Evolutionary conservation across 64 coral and sea anemone species (phyloP).

Genomic region (Pocillopora damicornis): DNA sequence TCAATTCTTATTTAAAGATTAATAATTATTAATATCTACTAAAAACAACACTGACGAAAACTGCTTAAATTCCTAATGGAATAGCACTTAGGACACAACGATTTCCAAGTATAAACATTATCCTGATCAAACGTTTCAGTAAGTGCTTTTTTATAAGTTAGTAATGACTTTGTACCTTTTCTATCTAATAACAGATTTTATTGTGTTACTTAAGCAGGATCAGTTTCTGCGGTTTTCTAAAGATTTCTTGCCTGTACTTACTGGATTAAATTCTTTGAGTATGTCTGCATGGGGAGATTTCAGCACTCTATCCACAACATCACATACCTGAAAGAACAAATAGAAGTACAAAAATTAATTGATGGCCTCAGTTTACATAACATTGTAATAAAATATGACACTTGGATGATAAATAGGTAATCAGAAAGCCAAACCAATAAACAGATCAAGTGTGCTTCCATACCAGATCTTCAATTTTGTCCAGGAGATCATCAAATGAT

Average conservation of each 20-base stretch:
- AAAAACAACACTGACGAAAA: no score
- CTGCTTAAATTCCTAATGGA: no score
- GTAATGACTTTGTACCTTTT: no score
- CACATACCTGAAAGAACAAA: conserved; percentile 64
- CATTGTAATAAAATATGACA: neutral
- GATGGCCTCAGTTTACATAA: no score
- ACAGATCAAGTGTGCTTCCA: neutral
- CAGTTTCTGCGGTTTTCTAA: neutral
- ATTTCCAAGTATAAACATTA: no score
- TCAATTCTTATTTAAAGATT: no score
- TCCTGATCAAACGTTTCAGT: no score
- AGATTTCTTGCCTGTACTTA: conserved; percentile 31
- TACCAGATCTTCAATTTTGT: conserved; percentile 92
- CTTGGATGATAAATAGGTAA: neutral
- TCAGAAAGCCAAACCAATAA: neutral
- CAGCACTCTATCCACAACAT: conserved; percentile 88
- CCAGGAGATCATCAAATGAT: conserved; percentile 88
- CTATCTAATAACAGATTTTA: neutral
- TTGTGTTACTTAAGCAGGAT: neutral
- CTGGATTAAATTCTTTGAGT: conserved; percentile 87
- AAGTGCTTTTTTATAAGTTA: no score
- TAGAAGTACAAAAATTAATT: neutral
- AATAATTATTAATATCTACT: no score
- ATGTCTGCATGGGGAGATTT: conserved; percentile 81
- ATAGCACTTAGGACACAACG: no score